Conservation (phyloP, 2,888 invertebrate species). For the Bombyx huttoni region DNA sequence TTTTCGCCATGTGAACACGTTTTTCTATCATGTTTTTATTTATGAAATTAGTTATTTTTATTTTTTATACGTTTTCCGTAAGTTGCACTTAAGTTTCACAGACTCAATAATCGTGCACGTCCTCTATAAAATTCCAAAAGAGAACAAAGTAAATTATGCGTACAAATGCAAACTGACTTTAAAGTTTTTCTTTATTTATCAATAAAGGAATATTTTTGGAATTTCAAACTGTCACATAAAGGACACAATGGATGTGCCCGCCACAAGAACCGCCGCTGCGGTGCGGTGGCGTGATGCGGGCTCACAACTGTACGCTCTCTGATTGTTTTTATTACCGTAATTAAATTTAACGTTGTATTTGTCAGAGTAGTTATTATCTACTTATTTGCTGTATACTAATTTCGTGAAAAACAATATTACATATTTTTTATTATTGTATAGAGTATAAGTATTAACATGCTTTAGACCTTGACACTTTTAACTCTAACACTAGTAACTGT, state of each 20-base stretch:
- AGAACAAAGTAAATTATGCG: background rate
- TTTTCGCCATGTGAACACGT: no score
- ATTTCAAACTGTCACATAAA: background rate
- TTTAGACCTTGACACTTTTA: no score
- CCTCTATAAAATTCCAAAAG: background rate
- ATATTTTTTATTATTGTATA: no score
- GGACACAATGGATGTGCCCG: slow-evolving; percentile 27
- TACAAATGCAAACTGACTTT: background rate
- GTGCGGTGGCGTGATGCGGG: slow-evolving; percentile 44
- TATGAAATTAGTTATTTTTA: no score
- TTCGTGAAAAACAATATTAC: no score
- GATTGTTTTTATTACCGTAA: slow-evolving; percentile 30
- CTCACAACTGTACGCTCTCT: slow-evolving; percentile 30
- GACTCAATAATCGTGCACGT: background rate
- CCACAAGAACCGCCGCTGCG: slow-evolving; percentile 6
- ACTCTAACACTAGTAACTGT: no score
- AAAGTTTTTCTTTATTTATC: background rate
- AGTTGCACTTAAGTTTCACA: no score
- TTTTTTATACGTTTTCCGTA: no score
- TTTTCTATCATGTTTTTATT: no score
- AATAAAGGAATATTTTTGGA: background rate
- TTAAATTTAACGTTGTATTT: background rate
- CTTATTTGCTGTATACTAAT: background rate
- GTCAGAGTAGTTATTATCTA: background rate
- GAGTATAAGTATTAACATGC: no score